Base-by-base conservation (phyloP, 1,140 invertebrate genomes). In the Trinorchestia longiramus region DNA sequence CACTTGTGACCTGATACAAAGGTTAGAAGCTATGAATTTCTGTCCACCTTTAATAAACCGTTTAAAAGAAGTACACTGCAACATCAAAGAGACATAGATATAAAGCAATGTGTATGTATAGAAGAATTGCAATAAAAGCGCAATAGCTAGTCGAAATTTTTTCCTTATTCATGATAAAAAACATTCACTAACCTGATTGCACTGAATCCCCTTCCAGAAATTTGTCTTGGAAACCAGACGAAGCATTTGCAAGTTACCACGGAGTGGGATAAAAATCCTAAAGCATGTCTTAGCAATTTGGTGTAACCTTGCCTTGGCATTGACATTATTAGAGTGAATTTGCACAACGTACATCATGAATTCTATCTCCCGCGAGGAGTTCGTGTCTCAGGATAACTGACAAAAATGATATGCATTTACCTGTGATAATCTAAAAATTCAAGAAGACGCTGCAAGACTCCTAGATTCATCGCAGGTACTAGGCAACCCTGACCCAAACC, bases 401-500 rank as follows among this genome's bases (percentile, higher is more conserved):
- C 88, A 43, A 42, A 91, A 91, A 91, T 91, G 43, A 3, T 4
- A 77, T 77, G 62, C 62, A 42, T 1, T 23, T 23, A 11, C 88
- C 88, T 42, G 88, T 28, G 28, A 91, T 91, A 91, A 43, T 91
- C 4, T 44, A 42, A 91, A 40, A 91, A 42, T 44, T 41, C 15
- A 43, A 91, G 88, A 28, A 91, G 41, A 43, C 43, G 19, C 88
- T 43, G 88, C 88, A 91, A 91, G 88, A 41, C 88, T 91, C 43
- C 88, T 41, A 91, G 36, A 91, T 91, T 43, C 88, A 43, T 91
- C 15, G 88, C 88, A 42, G 62, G 62, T 44, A 91, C 41, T 28
- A 43, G 88, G 43, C 28, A 91, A 91, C 88, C 88, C 88, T 91
- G 88, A 91, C 88, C 88, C 43, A 91, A 91, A 91, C 88, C 88